phyloP scores from a whole-genome alignment of 2,888 invertebrate species.

The Blastobasis lacticolella region DNA sequence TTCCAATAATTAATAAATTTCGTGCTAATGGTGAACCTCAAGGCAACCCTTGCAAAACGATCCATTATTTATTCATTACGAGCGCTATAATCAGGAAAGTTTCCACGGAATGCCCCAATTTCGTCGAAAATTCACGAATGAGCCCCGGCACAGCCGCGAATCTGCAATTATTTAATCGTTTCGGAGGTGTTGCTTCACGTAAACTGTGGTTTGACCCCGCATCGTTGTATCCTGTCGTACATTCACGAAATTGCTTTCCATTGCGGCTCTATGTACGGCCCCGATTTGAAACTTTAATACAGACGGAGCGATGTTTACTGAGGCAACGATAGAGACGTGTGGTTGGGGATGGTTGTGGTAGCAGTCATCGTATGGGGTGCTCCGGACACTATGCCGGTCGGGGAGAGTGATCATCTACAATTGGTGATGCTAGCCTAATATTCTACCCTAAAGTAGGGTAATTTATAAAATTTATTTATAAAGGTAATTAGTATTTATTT shows the following conservation, averaged over 20 bases:
- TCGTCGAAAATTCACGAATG: conserved; percentile 52
- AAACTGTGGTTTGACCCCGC: conserved; percentile 45
- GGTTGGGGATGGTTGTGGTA: conserved; percentile 3
- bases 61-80: conserved; percentile 50
- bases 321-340: no score
- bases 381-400: conserved; percentile 54
- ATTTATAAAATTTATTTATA: neutral
- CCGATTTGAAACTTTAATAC: neutral
- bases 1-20: no score
- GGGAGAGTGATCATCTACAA: conserved; percentile 59
- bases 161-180: conserved; percentile 66
- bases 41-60: conserved; percentile 20
- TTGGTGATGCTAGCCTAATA: conserved; percentile 28
- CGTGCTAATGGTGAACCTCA: neutral
- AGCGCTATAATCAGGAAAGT: conserved; percentile 54
- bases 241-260: conserved; percentile 2
- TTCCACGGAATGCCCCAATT: conserved; percentile 51
- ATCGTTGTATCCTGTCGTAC: conserved; percentile 21
- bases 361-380: conserved; percentile 52
- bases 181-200: conserved; percentile 56
- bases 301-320: no score
- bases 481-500: no score
- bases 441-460: conserved; percentile 19
- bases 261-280: conserved; percentile 7
- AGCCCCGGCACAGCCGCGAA: conserved; percentile 46